Evolutionary conservation across 2,888 invertebrate genomes (phyloP), one percentile per base, ranked within the genome.

Genomic region (Atherix ibis): DNA sequence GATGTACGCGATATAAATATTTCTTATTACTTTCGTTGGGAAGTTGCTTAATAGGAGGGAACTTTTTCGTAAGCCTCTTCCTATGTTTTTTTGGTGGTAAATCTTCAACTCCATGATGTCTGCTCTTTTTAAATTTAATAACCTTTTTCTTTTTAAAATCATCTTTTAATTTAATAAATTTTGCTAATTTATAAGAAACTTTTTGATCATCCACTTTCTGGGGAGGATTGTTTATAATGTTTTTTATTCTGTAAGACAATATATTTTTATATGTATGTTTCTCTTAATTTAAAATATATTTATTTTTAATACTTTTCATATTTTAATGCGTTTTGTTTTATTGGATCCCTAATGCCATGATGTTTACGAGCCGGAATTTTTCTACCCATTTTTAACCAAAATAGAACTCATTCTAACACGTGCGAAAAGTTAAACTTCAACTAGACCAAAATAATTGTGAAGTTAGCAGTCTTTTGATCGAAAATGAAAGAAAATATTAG

Each of bases 321-420:
- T n/a, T n/a, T n/a, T n/a, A 64, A 64, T 5, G 68, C 73, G 42
- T 68, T 68, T 54, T 85, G 84, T 48, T 73, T 71, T 16, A 75
- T 54, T 2, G 82, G 82, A 62, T 85, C 83, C 50, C 78, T 77
- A 2, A 82, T 67, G 15, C 80, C 81, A 41, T 71, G 70, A 49
- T 84, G 84, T 55, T 82, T 84, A 45, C 78, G 74, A 17, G 76
- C 77, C 17, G 83, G 83, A 51, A 84, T 84, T 70, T 83, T 84
- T 31, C 83, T 27, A 8, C 31, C 31, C 36, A 36, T 36, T 10
- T 5, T 32, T 30, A n/a, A n/a, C n/a, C n/a, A n/a, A n/a, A n/a
- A n/a, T n/a, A n/a, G n/a, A n/a, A n/a, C n/a, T n/a, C n/a, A n/a
- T n/a, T n/a, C n/a, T n/a, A n/a, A n/a, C n/a, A n/a, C n/a, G n/a